Percentiles rank a stretch among this genome's conserved stretches.
Conservation (phyloP, 2,113 vertebrate genomes). For the Camelus dromedarius region DNA sequence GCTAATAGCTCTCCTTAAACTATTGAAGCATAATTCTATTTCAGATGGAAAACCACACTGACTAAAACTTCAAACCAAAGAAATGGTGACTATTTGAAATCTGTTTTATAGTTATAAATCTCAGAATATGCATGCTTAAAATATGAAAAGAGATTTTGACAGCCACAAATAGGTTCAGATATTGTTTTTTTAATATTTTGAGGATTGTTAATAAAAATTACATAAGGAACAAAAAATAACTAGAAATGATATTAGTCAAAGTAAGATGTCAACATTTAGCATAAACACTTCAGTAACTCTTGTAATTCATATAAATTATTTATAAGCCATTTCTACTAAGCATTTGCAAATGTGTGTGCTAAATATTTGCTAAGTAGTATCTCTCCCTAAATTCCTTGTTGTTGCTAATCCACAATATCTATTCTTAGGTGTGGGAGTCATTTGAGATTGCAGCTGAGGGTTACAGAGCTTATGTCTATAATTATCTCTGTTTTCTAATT, state of each 20-base stretch:
- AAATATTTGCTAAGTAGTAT: conserved; percentile 26
- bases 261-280: conserved; percentile 13
- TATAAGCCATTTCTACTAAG: background rate
- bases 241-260: conserved; percentile 38
- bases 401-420: background rate
- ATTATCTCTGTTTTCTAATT: conserved; percentile 20
- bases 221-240: conserved; percentile 21
- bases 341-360: conserved; percentile 40
- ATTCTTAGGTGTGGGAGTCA: background rate
- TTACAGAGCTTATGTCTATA: background rate
- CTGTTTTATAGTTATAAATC: background rate
- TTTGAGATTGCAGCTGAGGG: background rate
- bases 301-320: conserved; percentile 53
- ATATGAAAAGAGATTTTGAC: conserved; percentile 31
- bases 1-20: background rate
- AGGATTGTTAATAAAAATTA: conserved; percentile 20
- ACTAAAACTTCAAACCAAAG: background rate
- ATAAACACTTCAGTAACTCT: conserved; percentile 18
- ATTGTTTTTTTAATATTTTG: background rate
- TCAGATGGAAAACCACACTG: background rate
- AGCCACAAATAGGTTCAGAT: background rate
- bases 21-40: background rate
- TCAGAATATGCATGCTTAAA: conserved; percentile 17
- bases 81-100: background rate
- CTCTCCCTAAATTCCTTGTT: background rate